phyloP scores from a whole-genome alignment of 2,797 vertebrate genomes.

The Amazonetta brasiliensis region DNA sequence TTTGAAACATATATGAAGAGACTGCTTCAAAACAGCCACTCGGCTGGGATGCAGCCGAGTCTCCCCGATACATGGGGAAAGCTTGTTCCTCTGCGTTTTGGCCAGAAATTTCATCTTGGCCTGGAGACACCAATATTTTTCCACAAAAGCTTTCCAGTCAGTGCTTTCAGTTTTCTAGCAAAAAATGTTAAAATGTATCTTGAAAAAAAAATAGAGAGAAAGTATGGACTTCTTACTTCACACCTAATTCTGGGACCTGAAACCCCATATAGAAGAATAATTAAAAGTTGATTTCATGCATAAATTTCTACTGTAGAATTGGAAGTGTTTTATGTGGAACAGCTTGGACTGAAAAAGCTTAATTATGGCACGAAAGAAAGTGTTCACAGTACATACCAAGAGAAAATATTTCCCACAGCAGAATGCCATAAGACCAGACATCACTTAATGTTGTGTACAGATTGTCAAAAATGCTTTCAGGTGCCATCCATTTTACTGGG shows the following conservation, averaged over 20 bases:
- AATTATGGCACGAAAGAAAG: background rate
- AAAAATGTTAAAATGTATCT: background rate
- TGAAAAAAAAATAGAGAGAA: background rate
- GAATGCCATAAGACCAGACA: constrained; percentile 98
- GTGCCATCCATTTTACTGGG: constrained; percentile 99
- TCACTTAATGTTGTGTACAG: constrained; percentile 96
- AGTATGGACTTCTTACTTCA: background rate
- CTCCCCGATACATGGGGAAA: background rate
- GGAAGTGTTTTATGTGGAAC: background rate
- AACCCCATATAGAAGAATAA: background rate
- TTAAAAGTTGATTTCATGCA: background rate
- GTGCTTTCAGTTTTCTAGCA: background rate
- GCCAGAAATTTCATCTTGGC: background rate
- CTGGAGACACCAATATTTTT: background rate
- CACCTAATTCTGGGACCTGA: background rate
- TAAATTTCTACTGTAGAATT: background rate
- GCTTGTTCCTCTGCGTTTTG: background rate
- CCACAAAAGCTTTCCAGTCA: background rate
- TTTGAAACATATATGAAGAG: background rate
- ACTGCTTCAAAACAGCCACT: background rate
- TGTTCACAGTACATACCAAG: constrained; percentile 86
- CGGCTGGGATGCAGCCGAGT: background rate
- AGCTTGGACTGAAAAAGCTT: background rate
- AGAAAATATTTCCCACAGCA: constrained; percentile 99
- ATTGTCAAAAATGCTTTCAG: constrained; percentile 99